Evolutionary conservation across 2,113 vertebrate species (phyloP).

Genomic region (Atrichornis clamosus): DNA sequence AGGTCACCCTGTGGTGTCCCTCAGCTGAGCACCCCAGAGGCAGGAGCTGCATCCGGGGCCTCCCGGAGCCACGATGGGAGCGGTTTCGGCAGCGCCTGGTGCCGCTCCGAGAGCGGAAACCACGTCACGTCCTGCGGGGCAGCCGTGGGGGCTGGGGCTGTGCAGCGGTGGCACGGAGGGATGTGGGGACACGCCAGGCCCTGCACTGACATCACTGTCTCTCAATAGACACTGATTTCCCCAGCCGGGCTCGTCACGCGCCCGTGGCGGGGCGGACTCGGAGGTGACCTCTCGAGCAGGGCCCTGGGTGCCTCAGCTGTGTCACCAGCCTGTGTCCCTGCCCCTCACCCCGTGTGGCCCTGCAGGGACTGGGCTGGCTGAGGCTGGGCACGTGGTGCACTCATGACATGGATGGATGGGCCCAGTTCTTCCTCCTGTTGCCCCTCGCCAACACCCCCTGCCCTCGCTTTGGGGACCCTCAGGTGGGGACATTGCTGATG

Average conservation of each 20-base stretch:
- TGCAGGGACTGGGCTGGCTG: neutral
- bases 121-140: neutral
- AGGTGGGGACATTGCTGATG: neutral
- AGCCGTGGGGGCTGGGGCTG: neutral
- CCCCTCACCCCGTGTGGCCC: neutral
- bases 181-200: neutral
- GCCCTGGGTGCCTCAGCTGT: neutral
- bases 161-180: neutral
- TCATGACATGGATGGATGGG: fast-evolving
- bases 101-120: neutral
- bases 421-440: neutral
- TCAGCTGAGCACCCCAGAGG: neutral
- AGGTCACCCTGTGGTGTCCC: neutral
- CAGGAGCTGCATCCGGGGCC: neutral
- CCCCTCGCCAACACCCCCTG: neutral
- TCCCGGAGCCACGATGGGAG: fast-evolving
- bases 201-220: neutral
- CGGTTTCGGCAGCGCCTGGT: neutral
- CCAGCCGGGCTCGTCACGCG: fast-evolving
- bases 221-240: neutral
- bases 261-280: fast-evolving
- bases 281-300: neutral
- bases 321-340: neutral
- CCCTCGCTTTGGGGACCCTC: neutral
- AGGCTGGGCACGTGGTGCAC: fast-evolving